Evolutionary conservation across 2,888 invertebrate species (phyloP), one percentile per base, ranked within the genome.

Genomic region (Agrotis ipsilon): DNA sequence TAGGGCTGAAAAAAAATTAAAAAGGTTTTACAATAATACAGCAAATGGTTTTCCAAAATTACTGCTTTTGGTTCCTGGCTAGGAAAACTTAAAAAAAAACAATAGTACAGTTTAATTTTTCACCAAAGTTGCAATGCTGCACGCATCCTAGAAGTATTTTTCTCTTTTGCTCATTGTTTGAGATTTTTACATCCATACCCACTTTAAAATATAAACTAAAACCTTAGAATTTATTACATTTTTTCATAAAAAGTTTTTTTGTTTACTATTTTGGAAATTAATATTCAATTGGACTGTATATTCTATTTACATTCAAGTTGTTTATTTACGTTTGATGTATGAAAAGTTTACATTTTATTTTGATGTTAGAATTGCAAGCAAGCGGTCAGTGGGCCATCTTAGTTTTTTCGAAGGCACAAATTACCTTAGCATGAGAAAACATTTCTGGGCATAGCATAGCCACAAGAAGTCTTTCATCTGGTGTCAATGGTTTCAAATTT

Each of bases 391-490:
- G 11, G 39, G 39, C 11, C 39, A 39, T 39, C 32, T 32, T 39
- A 39, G 18, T n/a, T n/a, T n/a, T n/a, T n/a, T n/a, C n/a, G n/a
- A n/a, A n/a, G 14, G 14, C 59, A 19, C n/a, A 43, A 63, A 49
- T 71, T 72, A 71, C 71, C 71, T 55, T 49, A 55, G n/a, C 16
- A 11, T 14, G 16, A 27, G 7, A 18, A 72, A 71, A 55, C 64
- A 72, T 43, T 32, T 71, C 54, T 13, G 71, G 71, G 49, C 64
- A 72, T 43, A 71, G n/a, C 64, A 45, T 4, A 64, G 13, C 11
- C 54, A 72, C 49, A 55, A 71, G 2, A 64, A 27, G n/a, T 32
- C 43, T 55, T 43, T 72, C 48, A 13, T 72, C 27, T n/a, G 16
- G 4, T 27, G n/a, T 27, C 27, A 71, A 21, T 16, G 55, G 54